Evolutionary conservation across 2,888 invertebrate genomes (phyloP).

Genomic region (Gisinianus flammeolus): DNA sequence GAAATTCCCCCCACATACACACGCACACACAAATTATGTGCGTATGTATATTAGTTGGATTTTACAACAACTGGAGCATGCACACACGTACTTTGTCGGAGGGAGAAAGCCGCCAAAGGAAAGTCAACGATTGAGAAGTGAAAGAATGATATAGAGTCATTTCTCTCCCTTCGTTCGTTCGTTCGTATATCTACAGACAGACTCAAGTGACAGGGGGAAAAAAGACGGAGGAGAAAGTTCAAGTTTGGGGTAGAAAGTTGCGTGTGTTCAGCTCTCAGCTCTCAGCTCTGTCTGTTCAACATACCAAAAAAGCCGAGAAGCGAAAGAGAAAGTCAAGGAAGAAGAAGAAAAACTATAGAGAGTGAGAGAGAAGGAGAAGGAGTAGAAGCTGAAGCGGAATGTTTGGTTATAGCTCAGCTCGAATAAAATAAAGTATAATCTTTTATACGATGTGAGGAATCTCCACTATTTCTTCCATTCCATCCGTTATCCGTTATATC

Average conservation of each 20-base stretch:
- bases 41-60: not conserved
- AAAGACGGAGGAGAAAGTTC: not conserved
- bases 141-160: constrained; percentile 6
- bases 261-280: not conserved
- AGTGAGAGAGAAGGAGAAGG: not conserved
- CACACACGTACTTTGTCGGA: not conserved
- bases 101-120: not conserved
- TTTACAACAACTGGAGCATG: not conserved
- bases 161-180: not conserved
- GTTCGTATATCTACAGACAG: not conserved
- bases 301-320: not conserved
- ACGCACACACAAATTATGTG: too few relatives aligned
- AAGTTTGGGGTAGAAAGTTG: constrained; percentile 5
- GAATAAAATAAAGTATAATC: constrained; percentile 17
- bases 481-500: not conserved
- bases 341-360: not conserved
- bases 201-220: not conserved
- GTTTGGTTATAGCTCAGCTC: too few relatives aligned
- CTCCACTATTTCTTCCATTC: not conserved
- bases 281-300: not conserved
- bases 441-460: not conserved
- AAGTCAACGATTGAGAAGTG: constrained; percentile 11
- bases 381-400: too few relatives aligned
- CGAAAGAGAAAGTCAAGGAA: not conserved
- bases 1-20: too few relatives aligned